Evolutionary conservation across 2,888 invertebrate species (phyloP).

Genomic region (Mechanitis mazaeus): DNA sequence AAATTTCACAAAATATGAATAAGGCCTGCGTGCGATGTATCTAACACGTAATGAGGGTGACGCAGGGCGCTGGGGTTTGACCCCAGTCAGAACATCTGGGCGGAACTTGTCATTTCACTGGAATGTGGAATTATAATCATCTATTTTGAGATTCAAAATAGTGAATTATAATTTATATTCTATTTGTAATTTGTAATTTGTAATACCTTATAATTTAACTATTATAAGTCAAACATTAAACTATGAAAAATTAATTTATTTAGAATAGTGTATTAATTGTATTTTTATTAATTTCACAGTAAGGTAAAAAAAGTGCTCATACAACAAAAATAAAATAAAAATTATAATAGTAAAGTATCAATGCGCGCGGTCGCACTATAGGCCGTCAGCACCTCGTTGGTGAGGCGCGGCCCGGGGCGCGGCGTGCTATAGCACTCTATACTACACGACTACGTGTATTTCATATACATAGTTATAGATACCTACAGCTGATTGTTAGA

Average conservation of each 20-base stretch:
- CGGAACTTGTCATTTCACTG: conserved; percentile 21
- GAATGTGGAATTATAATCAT: conserved; percentile 10
- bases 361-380: conserved; percentile 36
- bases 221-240: not conserved
- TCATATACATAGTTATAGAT: conserved; percentile 4
- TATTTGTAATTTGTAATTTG: too few species aligned
- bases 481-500: not conserved
- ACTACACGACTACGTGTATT: conserved; percentile 20
- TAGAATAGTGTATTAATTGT: conserved; percentile 8
- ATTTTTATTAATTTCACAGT: conserved; percentile 18
- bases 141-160: not conserved
- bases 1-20: conserved; percentile 13
- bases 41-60: conserved; percentile 40
- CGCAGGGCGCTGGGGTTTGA: conserved; percentile 24
- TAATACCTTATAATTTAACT: too few species aligned
- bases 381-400: conserved; percentile 49
- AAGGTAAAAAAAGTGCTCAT: conserved; percentile 2
- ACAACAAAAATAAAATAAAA: conserved; percentile 4
- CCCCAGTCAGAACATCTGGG: conserved; percentile 25
- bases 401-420: conserved; percentile 45
- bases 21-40: conserved; percentile 10
- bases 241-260: not conserved
- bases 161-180: too few species aligned
- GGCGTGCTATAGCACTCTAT: conserved; percentile 21
- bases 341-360: conserved; percentile 41